These are phyloP conservation scores for Lethenteron camtschaticum DNA, from an alignment of 2,113 vertebrate genomes.

Conservation along the genomic window DNA sequence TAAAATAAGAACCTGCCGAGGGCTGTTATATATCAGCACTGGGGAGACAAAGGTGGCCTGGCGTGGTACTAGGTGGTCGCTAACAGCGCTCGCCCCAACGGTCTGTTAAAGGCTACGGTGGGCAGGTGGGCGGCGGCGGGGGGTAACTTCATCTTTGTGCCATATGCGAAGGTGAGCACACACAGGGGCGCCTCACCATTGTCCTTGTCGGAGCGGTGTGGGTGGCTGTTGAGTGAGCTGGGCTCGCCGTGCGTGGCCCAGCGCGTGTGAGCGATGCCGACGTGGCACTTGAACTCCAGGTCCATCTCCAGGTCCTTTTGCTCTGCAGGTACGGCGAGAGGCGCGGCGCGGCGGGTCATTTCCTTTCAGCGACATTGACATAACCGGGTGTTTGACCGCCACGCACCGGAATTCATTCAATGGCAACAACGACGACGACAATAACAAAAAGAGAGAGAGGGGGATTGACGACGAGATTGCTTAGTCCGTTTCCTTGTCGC, in stretches of 20 bases:
- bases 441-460: too few species aligned
- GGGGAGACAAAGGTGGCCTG: not conserved
- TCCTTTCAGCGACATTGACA: too few species aligned
- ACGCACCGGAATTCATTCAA: too few species aligned
- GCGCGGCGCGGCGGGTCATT: too few species aligned
- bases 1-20: too few species aligned
- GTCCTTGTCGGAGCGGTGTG: constrained; percentile 73
- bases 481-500: too few species aligned
- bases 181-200: constrained; percentile 36
- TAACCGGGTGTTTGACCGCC: too few species aligned
- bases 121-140: constrained; percentile 10
- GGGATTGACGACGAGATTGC: too few species aligned
- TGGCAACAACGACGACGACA: too few species aligned
- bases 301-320: constrained; percentile 75
- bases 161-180: not conserved
- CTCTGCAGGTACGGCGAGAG: constrained; percentile 23
- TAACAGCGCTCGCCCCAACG: not conserved
- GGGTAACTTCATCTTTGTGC: not conserved
- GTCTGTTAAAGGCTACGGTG: not conserved
- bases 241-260: constrained; percentile 89
- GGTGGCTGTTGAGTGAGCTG: constrained; percentile 75
- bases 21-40: not conserved
- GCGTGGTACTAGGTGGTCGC: not conserved
- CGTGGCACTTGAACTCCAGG: constrained; percentile 76
- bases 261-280: constrained; percentile 86